A percentile compares a stretch with the other conserved stretches of the same genome.
phyloP scores from a whole-genome alignment of 2,797 vertebrate species.

The Betta splendens region DNA sequence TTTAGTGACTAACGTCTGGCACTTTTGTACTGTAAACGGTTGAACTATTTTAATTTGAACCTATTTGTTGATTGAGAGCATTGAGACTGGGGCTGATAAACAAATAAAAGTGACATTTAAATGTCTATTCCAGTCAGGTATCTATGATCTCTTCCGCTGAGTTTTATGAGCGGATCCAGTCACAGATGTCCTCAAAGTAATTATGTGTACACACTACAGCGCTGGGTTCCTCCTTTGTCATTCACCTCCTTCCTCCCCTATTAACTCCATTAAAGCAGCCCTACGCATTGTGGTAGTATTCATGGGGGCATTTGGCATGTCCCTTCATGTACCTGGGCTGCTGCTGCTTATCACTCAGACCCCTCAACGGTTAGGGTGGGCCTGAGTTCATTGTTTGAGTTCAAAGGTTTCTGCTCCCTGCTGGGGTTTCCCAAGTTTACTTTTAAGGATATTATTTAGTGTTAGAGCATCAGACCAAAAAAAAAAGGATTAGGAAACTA shows the following conservation, averaged over 20 bases:
- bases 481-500: not conserved
- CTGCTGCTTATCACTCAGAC: constrained; percentile 47
- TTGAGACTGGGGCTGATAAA: not conserved
- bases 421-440: constrained; percentile 61
- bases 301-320: constrained; percentile 45
- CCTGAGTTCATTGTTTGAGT: constrained; percentile 64
- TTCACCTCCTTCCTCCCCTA: constrained; percentile 12
- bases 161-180: constrained; percentile 6
- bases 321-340: constrained; percentile 50
- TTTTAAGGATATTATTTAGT: constrained; percentile 46
- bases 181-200: constrained; percentile 6
- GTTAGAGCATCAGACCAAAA: not conserved
- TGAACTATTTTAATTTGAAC: constrained; percentile 4
- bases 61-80: not conserved
- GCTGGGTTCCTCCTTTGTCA: constrained; percentile 38
- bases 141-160: constrained; percentile 19
- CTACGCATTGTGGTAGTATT: constrained; percentile 44
- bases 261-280: constrained; percentile 23
- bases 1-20: not conserved
- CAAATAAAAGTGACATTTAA: not conserved
- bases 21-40: not conserved
- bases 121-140: constrained; percentile 11
- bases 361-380: constrained; percentile 55
- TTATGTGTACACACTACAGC: constrained; percentile 7
- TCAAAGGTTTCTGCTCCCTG: constrained; percentile 64